These are phyloP conservation scores for Carassius carassius DNA, from an alignment of 2,113 vertebrate genomes.

Conservation along the genomic window DNA sequence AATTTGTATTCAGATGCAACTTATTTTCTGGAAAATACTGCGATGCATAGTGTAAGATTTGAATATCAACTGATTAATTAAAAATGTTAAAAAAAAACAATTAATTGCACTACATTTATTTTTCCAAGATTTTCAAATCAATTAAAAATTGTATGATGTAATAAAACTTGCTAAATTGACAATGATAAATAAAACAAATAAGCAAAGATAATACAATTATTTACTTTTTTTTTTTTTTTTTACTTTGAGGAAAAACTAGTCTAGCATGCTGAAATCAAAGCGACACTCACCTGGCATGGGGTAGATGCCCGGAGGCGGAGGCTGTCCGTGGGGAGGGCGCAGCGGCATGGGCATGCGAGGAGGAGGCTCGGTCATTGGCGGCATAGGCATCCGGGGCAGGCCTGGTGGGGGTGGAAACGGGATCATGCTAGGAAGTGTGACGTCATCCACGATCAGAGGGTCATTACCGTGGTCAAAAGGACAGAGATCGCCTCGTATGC, in stretches of 20 bases:
- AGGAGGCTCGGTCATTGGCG: conserved; percentile 77
- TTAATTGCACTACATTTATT: too few species aligned
- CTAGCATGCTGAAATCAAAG: not conserved
- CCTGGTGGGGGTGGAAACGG: conserved; percentile 91
- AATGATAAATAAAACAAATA: too few species aligned
- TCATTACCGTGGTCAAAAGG: conserved; percentile 95
- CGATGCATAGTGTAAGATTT: too few species aligned
- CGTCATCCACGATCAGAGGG: conserved; percentile 92
- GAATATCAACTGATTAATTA: too few species aligned
- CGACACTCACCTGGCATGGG: conserved; percentile 80
- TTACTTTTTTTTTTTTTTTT: too few species aligned
- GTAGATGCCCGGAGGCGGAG: conserved; percentile 87
- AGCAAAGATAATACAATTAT: too few species aligned
- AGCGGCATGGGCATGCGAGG: conserved; percentile 80
- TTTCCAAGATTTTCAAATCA: too few species aligned
- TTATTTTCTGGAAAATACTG: too few species aligned
- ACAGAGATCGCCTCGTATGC: conserved; percentile 94
- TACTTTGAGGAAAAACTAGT: not conserved
- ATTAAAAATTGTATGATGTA: too few species aligned
- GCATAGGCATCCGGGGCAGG: conserved; percentile 82
- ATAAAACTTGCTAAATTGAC: too few species aligned
- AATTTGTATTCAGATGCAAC: too few species aligned
- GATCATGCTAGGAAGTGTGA: conserved; percentile 92
- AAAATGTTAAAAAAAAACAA: too few species aligned
- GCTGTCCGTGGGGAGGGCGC: conserved; percentile 74